Evolutionary conservation across 2,113 vertebrate species (phyloP), one percentile per base, ranked within the genome.

Genomic region (Poecilia latipinna): DNA sequence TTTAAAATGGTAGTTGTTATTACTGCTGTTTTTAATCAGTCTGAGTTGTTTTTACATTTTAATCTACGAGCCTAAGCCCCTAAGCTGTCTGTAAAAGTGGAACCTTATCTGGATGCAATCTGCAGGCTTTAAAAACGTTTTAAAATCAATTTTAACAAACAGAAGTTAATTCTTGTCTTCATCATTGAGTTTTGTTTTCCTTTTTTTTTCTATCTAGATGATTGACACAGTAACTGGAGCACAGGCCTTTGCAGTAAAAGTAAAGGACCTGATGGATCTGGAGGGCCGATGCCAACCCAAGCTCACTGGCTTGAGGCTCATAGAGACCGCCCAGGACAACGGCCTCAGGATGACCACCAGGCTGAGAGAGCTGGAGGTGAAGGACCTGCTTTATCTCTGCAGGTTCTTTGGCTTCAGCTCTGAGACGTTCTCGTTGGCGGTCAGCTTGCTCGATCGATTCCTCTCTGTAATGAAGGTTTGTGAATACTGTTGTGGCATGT

Each of bases 401-500:
- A 96, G 97, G 61, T 99, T 99, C 93, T 99, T 99, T 3, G 97
- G 97, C 67, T 98, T 99, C 77, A 93, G 84, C 64, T 94, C 96
- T 0, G 97, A 99, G 82, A 97, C 96, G 0, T 98, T 99, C 91
- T 98, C 96, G 0, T 88, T 98, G 33, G 95, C 96, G 61, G 95
- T 97, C 89, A 98, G 95, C 92, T 86, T 97, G 66, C 88, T 99
- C 32, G 98, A 99, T 88, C 94, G 97, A 51, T 99, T 99, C 88
- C 89, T 99, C 78, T 95, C 97, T 32, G 95, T 95, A 79, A 97
- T 99, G 96, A 99, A 98, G 96, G 98, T 98, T 94, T 31, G 94
- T 78, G 64, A 35, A 65, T 48, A 2, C 61, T 12, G 22, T 1
- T 3, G 5, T n/a, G 13, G 13, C 39, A n/a, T 19, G 6, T 11